phyloP scores from a whole-genome alignment of 2,113 vertebrate genomes.

The Egretta garzetta region DNA sequence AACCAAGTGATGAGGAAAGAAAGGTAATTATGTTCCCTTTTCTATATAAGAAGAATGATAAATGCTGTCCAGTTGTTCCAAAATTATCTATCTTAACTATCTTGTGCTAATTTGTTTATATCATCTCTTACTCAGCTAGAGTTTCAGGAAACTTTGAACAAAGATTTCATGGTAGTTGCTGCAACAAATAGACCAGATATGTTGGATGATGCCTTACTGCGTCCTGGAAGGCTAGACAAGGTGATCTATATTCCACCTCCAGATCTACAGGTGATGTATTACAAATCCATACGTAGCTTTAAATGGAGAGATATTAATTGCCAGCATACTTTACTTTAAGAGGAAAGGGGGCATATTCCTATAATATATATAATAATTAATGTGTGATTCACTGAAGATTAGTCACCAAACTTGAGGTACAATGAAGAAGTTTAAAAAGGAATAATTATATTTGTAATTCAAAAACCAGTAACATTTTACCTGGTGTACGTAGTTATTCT shows the following conservation, averaged over 20 bases:
- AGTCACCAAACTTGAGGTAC: neutral
- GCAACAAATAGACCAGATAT: slow-evolving; percentile 93
- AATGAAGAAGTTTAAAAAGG: neutral
- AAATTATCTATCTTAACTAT: neutral
- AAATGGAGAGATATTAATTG: neutral
- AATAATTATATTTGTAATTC: neutral
- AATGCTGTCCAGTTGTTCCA: neutral
- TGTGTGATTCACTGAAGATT: neutral
- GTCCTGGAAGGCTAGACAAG: slow-evolving; percentile 92
- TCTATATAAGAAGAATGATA: neutral
- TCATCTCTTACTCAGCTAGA: slow-evolving; percentile 74
- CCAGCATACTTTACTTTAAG: neutral
- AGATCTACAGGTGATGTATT: slow-evolving; percentile 81
- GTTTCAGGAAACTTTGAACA: slow-evolving; percentile 84
- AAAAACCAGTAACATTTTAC: neutral
- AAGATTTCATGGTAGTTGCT: slow-evolving; percentile 88
- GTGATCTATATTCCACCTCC: slow-evolving; percentile 92
- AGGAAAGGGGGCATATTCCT: neutral
- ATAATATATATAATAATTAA: neutral
- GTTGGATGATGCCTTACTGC: slow-evolving; percentile 90
- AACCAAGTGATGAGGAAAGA: slow-evolving; percentile 41
- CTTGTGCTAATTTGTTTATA: neutral
- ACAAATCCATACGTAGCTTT: neutral
- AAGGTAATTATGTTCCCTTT: slow-evolving; percentile 69
- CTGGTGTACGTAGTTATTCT: neutral